Evolutionary conservation across 2,113 vertebrate species (phyloP).

Genomic region (Alectura lathami): DNA sequence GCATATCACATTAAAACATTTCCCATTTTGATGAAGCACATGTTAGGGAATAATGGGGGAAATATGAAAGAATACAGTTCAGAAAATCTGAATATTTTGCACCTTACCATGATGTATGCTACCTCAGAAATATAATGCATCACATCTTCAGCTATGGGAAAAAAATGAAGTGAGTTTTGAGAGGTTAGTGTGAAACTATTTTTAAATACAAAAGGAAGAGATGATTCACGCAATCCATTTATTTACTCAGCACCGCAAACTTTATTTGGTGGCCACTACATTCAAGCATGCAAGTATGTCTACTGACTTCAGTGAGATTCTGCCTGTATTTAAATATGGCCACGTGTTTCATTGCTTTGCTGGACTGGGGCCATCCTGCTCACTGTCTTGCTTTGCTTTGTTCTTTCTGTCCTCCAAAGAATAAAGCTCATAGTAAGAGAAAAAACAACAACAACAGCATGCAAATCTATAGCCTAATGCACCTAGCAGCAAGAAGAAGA

Average conservation of each 20-base stretch:
- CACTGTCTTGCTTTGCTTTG: neutral
- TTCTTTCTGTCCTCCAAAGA: neutral
- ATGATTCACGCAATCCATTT: neutral
- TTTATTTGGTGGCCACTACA: neutral
- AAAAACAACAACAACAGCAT: neutral
- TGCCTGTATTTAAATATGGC: neutral
- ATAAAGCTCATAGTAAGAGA: neutral
- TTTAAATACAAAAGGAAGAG: slow-evolving; percentile 11
- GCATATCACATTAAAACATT: neutral
- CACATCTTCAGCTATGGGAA: neutral
- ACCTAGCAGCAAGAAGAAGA: neutral
- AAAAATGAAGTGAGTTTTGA: neutral
- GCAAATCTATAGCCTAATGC: neutral
- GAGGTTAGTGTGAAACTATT: neutral
- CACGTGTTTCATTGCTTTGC: slow-evolving; percentile 1
- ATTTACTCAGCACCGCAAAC: neutral
- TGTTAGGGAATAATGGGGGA: neutral
- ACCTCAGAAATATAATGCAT: neutral
- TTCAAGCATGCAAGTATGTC: neutral
- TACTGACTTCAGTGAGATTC: neutral
- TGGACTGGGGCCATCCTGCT: neutral
- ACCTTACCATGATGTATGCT: neutral
- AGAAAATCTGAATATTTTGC: slow-evolving; percentile 13
- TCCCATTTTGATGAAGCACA: fast-evolving
- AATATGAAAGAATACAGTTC: neutral